A percentile compares a stretch with the other conserved stretches of the same genome.
Evolutionary conservation across 2,797 vertebrate species (phyloP).

Genomic region (Anabacerthia variegaticeps): DNA sequence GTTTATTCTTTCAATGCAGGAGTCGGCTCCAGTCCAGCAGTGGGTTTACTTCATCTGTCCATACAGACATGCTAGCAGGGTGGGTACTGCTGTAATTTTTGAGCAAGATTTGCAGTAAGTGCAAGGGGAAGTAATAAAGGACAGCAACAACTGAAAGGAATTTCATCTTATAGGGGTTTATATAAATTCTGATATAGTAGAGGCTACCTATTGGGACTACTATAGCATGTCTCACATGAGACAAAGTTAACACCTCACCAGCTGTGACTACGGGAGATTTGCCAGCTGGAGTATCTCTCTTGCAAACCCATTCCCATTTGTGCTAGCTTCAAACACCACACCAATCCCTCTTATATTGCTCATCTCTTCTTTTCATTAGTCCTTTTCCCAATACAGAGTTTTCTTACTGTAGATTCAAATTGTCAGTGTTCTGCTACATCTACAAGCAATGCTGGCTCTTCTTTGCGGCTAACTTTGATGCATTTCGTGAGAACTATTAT

Average conservation of each 20-base stretch:
- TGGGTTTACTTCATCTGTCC: not conserved
- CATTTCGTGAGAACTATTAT: not conserved
- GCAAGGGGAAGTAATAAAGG: not conserved
- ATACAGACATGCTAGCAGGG: rapidly evolving
- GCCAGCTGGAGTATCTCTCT: not conserved
- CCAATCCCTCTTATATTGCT: not conserved
- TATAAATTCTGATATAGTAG: not conserved
- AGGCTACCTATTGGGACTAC: not conserved
- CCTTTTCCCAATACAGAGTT: not conserved
- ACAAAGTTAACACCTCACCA: not conserved
- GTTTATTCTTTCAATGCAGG: not conserved
- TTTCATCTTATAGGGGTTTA: not conserved
- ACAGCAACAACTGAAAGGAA: not conserved
- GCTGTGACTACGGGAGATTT: not conserved
- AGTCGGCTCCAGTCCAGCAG: not conserved
- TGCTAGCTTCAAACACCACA: not conserved
- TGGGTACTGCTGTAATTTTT: not conserved
- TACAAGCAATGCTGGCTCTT: not conserved
- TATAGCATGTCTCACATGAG: not conserved
- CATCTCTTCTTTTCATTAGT: not conserved
- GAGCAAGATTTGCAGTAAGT: not conserved
- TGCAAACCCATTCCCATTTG: not conserved
- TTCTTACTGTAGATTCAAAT: not conserved
- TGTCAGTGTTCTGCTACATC: not conserved
- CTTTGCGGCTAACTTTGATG: not conserved